Base-by-base conservation (phyloP, 2,888 invertebrate species). In the Diplazon laetatorius region DNA sequence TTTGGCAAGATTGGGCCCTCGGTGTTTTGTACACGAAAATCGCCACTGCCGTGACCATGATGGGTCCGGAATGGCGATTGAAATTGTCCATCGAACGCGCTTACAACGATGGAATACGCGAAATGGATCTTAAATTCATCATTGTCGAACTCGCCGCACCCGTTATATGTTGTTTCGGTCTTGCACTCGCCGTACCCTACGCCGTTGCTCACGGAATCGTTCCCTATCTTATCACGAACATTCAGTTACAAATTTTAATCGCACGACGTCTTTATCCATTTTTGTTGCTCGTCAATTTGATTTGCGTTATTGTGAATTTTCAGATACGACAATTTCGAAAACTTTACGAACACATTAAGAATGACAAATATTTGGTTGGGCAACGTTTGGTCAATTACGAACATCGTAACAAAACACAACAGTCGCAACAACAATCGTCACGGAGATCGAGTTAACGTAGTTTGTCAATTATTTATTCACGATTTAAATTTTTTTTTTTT, bases 21-120 rank as follows among this genome's bases (percentile, higher is more conserved):
- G 99, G 99, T 22, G 98, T 99, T 10, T 92, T 99, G 0, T 99
- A 99, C 90, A 98, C 98, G 1, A 99, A 99, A 93, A 99, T 99
- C 72, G 96, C 98, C 14, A 97, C 98, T 87, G 99, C 98, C 0
- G 93, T 98, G 22, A 97, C 97, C 0, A 96, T 99, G 95, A 99
- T 99, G 98, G 98, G 98, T 0, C 98, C 99, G 6, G 99, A 99
- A 92, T 98, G 98, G 96, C 95, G 96, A 90, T 92, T 99, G 86
- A 95, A 98, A 69, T 93, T 96, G 2, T 97, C 97, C 0, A 95
- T 99, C 59, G 99, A 99, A 89, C 94, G 96, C 86, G 96, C 98
- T 0, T 99, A 98, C 89, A 94, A 97, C 57, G 98, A 98, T 88
- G 99, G 99, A 0, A 94, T 98, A 52, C 93, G 98, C 12, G 97